Evolutionary conservation across 2,113 vertebrate genomes (phyloP), one percentile per base, ranked within the genome.

Genomic region (Rhabdomys dilectus): DNA sequence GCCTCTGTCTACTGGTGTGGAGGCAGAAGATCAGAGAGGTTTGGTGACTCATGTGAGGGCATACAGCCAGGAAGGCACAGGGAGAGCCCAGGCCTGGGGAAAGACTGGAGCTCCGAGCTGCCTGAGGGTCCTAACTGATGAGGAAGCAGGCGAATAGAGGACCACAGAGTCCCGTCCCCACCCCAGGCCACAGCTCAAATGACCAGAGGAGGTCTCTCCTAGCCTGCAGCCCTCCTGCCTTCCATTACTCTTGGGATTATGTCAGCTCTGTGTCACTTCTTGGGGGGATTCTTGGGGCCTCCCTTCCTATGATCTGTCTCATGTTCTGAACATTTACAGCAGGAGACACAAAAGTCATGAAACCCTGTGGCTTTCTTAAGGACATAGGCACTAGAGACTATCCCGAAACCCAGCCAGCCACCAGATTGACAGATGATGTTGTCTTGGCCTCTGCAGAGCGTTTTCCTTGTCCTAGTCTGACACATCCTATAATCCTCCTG

Each of bases 381-480:
- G 53, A 0, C 9, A 0, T 0, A 7, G 6, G 0, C 56, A 0
- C 15, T 17, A 1, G 1, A 22, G 68, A 36, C 91, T 10, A 22
- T 29, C 17, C 76, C 31, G 34, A 13, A 78, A 86, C 82, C 81
- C 36, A 11, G 1, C 13, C 12, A 2, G 60, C 39, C 45, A 3
- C 60, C 34, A 24, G 77, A 53, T 16, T 1, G 80, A 11, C 7
- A 3, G 0, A 0, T 22, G 29, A 29, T 3, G 15, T 4, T 0
- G 21, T 0, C 5, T 4, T 9, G 4, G 0, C 0, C 4, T 42
- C 6, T 0, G 29, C 0, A 0, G 2, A 10, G 48, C 24, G n/a
- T 34, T 4, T 19, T n/a, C 58, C 68, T 24, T 0, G 0, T 26
- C 58, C 45, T 0, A 0, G 29, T 36, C 84, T 4, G 0, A 62